These are phyloP conservation scores for Ifrita kowaldi DNA, from an alignment of 2,113 vertebrate genomes.

Conservation along the genomic window DNA sequence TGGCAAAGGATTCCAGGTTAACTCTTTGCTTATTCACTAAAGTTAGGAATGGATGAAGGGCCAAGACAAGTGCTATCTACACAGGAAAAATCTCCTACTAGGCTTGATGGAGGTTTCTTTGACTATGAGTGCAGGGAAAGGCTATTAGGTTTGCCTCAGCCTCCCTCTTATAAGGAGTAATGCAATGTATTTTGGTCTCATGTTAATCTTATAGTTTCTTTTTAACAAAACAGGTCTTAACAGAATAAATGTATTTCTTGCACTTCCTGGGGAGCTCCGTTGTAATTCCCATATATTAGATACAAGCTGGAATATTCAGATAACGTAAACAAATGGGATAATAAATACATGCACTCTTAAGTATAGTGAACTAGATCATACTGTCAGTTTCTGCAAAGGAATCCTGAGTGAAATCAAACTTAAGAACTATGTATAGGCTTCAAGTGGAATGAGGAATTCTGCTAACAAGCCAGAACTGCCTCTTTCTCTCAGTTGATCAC, in stretches of 20 bases:
- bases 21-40: background rate
- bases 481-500: background rate
- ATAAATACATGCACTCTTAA: background rate
- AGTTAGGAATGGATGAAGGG: background rate
- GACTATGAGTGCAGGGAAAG: background rate
- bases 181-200: background rate
- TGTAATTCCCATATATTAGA: background rate
- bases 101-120: background rate
- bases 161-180: background rate
- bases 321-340: background rate
- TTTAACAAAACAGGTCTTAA: background rate
- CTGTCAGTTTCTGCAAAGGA: background rate
- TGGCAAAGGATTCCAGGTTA: conserved; percentile 26
- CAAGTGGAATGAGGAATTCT: background rate
- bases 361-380: background rate
- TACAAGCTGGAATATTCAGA: background rate
- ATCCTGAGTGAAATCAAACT: background rate
- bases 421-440: background rate
- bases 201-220: background rate
- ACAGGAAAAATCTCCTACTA: background rate
- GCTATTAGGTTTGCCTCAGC: background rate
- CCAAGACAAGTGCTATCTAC: background rate
- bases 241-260: background rate
- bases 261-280: background rate
- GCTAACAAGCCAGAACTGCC: background rate